These are phyloP conservation scores for Ecdyonurus torrentis DNA, from an alignment of 2,888 invertebrate genomes.

Conservation along the genomic window DNA sequence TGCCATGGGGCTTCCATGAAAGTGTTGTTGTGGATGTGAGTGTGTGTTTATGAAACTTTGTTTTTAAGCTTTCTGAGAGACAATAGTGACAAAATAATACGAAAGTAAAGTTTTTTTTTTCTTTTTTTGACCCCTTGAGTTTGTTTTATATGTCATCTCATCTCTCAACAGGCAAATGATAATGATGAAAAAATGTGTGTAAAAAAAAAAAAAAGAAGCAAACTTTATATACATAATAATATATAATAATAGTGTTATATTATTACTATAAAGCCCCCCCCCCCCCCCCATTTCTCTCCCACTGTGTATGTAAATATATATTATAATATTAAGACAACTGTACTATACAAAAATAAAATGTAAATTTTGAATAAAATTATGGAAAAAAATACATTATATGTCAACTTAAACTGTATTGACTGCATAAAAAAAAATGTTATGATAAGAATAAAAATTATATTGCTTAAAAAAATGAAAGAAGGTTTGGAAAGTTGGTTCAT, in stretches of 20 bases:
- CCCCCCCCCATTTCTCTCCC: background rate
- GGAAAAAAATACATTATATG: no score
- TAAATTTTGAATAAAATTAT: no score
- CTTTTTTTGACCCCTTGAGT: background rate
- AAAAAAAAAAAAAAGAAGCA: background rate
- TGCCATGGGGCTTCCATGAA: conserved; percentile 2
- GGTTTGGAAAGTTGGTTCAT: background rate
- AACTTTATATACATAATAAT: background rate
- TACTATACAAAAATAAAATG: no score
- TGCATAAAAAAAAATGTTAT: background rate
- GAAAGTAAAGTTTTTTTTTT: no score
- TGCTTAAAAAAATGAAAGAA: background rate
- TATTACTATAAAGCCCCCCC: no score
- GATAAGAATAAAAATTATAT: background rate
- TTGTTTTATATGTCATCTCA: background rate
- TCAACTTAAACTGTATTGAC: no score
- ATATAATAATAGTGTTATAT: background rate
- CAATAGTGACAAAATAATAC: background rate
- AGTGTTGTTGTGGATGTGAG: background rate
- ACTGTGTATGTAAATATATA: background rate
- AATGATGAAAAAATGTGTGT: background rate
- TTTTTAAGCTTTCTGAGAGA: background rate
- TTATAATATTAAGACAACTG: no score
- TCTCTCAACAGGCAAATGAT: background rate
- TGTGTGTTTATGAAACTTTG: background rate